A percentile compares a stretch with the other conserved stretches of the same genome.
Evolutionary conservation across 64 coral and sea anemone genomes (phyloP).

Genomic region (Anthopleura sola): DNA sequence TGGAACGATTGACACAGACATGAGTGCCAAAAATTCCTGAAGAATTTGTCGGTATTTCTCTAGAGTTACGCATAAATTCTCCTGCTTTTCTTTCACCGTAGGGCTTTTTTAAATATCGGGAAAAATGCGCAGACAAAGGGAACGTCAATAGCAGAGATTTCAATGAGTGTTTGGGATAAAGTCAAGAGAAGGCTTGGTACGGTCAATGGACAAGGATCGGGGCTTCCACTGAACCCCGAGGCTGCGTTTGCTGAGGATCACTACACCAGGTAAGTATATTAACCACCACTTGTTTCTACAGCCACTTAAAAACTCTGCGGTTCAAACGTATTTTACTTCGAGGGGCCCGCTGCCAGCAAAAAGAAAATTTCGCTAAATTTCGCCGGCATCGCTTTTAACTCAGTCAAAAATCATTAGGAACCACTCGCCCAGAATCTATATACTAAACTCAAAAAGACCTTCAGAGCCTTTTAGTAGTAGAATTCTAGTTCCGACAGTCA

Average conservation of each 20-base stretch:
- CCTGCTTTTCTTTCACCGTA: neutral
- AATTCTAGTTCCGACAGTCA: neutral
- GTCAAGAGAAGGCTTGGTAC: constrained; percentile 23
- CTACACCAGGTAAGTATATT: constrained; percentile 21
- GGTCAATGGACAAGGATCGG: neutral
- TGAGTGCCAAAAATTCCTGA: neutral
- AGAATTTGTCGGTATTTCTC: neutral
- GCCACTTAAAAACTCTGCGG: neutral
- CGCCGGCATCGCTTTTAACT: neutral
- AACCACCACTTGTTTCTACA: neutral
- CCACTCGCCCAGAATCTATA: neutral
- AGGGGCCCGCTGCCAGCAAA: neutral
- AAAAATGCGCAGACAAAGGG: constrained; percentile 18
- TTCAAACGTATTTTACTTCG: neutral
- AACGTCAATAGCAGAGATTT: neutral
- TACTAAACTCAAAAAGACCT: neutral
- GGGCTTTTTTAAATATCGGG: constrained; percentile 5
- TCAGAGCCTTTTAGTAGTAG: neutral
- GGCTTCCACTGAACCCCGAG: neutral
- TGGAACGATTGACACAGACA: neutral
- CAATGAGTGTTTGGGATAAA: constrained; percentile 36
- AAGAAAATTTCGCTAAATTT: neutral
- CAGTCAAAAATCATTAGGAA: neutral
- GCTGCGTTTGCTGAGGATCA: constrained; percentile 30
- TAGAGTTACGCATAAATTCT: neutral